These are phyloP conservation scores for Acanthosoma haemorrhoidale DNA, from an alignment of 2,888 invertebrate genomes.

Conservation along the genomic window DNA sequence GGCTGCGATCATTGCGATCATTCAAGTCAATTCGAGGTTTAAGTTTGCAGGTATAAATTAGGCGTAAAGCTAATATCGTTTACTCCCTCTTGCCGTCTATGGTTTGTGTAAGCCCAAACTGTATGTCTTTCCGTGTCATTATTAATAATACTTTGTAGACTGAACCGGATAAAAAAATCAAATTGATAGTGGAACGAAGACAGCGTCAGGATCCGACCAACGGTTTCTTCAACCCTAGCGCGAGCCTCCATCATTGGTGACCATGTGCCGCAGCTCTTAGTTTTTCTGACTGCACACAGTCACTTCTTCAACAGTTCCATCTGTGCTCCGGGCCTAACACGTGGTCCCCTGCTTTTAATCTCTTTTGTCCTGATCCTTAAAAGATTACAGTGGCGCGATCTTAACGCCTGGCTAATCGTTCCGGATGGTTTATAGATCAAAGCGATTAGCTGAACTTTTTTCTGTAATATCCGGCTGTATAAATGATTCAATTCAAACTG, in stretches of 20 bases:
- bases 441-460: background rate
- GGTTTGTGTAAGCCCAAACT: too few relatives aligned
- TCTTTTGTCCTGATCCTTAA: background rate
- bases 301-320: conserved; percentile 6
- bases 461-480: background rate
- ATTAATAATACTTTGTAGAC: too few relatives aligned
- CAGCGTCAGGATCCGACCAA: too few relatives aligned
- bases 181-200: too few relatives aligned
- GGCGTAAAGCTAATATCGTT: too few relatives aligned
- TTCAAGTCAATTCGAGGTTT: too few relatives aligned
- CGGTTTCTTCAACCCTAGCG: background rate
- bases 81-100: too few relatives aligned
- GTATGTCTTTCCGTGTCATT: too few relatives aligned
- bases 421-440: background rate
- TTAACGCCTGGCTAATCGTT: background rate
- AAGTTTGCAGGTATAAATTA: too few relatives aligned
- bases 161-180: too few relatives aligned
- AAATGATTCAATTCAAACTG: background rate
- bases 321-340: background rate
- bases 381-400: background rate
- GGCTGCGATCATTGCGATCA: too few relatives aligned
- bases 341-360: background rate
- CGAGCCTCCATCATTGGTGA: background rate
- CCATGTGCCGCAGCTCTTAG: conserved; percentile 2
- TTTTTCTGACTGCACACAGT: background rate